Evolutionary conservation across 2,113 vertebrate species (phyloP), one percentile per base, ranked within the genome.

Genomic region (Tachysurus fulvidraco): DNA sequence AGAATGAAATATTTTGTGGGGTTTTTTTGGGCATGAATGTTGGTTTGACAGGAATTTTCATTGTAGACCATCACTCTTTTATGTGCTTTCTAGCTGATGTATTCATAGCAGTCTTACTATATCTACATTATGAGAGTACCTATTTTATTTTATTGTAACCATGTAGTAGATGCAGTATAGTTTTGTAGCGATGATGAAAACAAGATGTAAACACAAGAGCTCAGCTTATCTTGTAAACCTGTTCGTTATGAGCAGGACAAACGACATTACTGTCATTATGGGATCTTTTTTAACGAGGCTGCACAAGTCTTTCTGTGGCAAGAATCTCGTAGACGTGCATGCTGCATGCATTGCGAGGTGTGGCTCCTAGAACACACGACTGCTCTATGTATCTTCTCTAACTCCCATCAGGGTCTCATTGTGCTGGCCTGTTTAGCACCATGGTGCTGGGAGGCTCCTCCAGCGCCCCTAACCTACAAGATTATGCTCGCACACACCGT

Each of bases 391-490:
- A 94, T 97, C 95, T 96, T 96, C 95, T 97, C 96, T 97, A 95
- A 97, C 96, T 96, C 95, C 94, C 95, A 97, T 96, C 95, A 98
- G 97, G 97, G 94, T 96, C 96, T 95, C 97, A 97, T 95, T 97
- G 96, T 94, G 95, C 96, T 95, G 94, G 97, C 94, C 96, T 98
- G 95, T 97, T 97, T 96, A 97, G 97, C 95, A 95, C 96, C 95
- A 96, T 96, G 91, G 96, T 98, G 95, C 97, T 98, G 93, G 96
- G 96, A 93, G 96, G 94, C 94, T 98, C 97, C 94, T 98, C 97
- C 95, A 97, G 96, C 90, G 97, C 97, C 93, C 97, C 97, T 96
- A 98, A 98, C 95, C 97, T 98, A 93, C 97, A 97, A 94, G 97
- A 98, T 95, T 98, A 97, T 96, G 96, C 96, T 96, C 96, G 96